phyloP scores from a whole-genome alignment of 2,888 invertebrate species.

The Pelosia muscerda region DNA sequence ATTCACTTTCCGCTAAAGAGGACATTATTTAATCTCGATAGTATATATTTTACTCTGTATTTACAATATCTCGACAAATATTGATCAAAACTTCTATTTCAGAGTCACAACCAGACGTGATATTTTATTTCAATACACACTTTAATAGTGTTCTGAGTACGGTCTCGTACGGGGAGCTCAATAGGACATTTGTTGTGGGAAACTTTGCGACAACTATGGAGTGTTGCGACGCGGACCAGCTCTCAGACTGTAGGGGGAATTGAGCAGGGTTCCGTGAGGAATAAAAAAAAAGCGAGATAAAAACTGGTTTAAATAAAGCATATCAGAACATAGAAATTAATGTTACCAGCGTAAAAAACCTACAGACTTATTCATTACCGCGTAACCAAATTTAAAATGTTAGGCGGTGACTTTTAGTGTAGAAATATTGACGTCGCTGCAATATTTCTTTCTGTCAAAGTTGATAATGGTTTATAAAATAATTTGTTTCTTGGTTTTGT shows the following conservation, averaged over 20 bases:
- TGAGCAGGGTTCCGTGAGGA: conserved; percentile 15
- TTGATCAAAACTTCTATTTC: background rate
- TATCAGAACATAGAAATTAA: too few species aligned
- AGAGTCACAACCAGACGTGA: conserved; percentile 8
- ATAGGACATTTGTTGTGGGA: conserved; percentile 49
- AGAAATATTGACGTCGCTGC: too few species aligned
- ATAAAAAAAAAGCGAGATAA: too few species aligned
- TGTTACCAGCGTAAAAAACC: too few species aligned
- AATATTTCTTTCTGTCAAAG: too few species aligned
- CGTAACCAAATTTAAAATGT: too few species aligned
- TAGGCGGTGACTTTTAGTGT: too few species aligned
- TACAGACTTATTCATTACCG: too few species aligned
- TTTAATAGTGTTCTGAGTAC: conserved; percentile 36
- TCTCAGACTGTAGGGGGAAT: conserved; percentile 16
- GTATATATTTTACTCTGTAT: background rate
- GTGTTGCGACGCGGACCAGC: conserved; percentile 32
- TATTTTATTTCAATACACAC: conserved; percentile 28
- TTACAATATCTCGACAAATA: background rate
- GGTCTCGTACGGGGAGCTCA: conserved; percentile 32
- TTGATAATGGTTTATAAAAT: too few species aligned
- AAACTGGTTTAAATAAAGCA: background rate
- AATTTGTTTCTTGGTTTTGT: too few species aligned
- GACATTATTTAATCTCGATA: background rate
- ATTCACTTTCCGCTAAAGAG: too few species aligned
- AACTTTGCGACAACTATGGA: conserved; percentile 49